A percentile compares a stretch with the other conserved stretches of the same genome.
Conservation (phyloP, 2,797 vertebrate genomes). For the Sebastes taczanowskii region DNA sequence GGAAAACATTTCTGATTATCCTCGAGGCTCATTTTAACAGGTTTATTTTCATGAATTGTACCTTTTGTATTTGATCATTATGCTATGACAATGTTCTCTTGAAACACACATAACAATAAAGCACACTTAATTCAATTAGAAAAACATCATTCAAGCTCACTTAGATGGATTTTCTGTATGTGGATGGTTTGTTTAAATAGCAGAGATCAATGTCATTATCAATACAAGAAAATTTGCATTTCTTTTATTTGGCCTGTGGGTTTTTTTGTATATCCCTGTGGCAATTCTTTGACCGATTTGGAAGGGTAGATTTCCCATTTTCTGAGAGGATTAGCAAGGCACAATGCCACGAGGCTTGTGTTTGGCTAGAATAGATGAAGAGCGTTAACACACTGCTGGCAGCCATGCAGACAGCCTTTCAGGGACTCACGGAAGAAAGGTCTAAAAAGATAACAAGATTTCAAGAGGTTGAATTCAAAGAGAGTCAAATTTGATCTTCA, state of each 20-base stretch:
- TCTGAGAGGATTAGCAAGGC: constrained; percentile 35
- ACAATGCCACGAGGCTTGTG: constrained; percentile 30
- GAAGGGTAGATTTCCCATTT: constrained; percentile 22
- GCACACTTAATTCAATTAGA: not conserved
- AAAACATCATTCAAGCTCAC: not conserved
- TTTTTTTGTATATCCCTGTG: constrained; percentile 12
- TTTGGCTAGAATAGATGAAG: constrained; percentile 30
- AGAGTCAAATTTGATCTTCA: constrained; percentile 22
- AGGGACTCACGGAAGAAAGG: constrained; percentile 23
- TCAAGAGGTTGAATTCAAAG: constrained; percentile 22
- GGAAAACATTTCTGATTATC: not conserved
- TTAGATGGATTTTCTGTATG: not conserved
- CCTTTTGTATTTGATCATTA: not conserved
- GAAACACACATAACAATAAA: not conserved
- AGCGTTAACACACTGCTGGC: constrained; percentile 36
- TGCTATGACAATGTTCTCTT: not conserved
- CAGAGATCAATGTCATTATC: constrained; percentile 5
- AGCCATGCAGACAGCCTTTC: constrained; percentile 37
- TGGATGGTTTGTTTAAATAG: not conserved
- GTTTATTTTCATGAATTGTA: not conserved
- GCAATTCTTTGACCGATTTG: constrained; percentile 29
- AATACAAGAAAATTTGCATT: not conserved
- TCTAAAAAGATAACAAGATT: constrained; percentile 42
- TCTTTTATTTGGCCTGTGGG: not conserved
- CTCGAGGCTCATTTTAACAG: not conserved